These are phyloP conservation scores for Oedothorax gibbosus DNA, from an alignment of 1,140 invertebrate genomes.

Conservation along the genomic window DNA sequence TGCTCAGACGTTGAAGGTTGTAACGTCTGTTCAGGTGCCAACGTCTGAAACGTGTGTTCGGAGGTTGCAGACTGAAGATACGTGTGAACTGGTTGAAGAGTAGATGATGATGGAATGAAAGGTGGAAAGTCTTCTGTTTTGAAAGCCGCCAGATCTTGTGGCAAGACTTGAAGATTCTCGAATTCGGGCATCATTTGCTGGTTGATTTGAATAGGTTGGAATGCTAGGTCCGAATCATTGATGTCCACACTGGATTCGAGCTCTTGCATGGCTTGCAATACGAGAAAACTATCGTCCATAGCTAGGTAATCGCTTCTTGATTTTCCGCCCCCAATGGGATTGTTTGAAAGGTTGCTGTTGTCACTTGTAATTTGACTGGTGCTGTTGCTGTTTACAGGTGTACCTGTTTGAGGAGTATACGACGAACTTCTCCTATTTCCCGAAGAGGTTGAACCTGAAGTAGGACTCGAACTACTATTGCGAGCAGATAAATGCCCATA, in stretches of 20 bases:
- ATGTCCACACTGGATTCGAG: slow-evolving; percentile 34
- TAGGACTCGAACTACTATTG: slow-evolving; percentile 65
- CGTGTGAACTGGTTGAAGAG: slow-evolving; percentile 32
- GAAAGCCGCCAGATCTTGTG: slow-evolving; percentile 52
- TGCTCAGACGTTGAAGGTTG: slow-evolving; percentile 42
- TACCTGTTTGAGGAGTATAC: slow-evolving; percentile 15
- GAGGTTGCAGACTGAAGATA: not conserved
- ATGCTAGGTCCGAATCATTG: not conserved
- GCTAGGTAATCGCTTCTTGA: slow-evolving; percentile 21
- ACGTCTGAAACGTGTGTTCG: not conserved
- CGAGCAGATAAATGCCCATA: slow-evolving; percentile 94
- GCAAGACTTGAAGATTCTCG: slow-evolving; percentile 51
- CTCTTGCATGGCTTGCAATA: slow-evolving; percentile 58
- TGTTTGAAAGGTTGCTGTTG: slow-evolving; percentile 38
- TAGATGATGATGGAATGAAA: slow-evolving; percentile 24
- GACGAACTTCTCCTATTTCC: slow-evolving; percentile 33
- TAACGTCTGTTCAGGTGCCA: not conserved
- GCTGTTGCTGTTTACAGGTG: slow-evolving; percentile 16
- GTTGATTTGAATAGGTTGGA: not conserved
- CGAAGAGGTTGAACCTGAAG: slow-evolving; percentile 45
- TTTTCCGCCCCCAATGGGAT: not conserved
- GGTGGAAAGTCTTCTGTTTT: slow-evolving; percentile 14
- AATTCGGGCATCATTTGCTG: slow-evolving; percentile 23
- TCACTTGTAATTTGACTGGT: slow-evolving; percentile 27
- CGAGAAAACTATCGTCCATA: slow-evolving; percentile 32